Conservation (phyloP, 2,113 vertebrate genomes). For the Cyanoderma ruficeps region DNA sequence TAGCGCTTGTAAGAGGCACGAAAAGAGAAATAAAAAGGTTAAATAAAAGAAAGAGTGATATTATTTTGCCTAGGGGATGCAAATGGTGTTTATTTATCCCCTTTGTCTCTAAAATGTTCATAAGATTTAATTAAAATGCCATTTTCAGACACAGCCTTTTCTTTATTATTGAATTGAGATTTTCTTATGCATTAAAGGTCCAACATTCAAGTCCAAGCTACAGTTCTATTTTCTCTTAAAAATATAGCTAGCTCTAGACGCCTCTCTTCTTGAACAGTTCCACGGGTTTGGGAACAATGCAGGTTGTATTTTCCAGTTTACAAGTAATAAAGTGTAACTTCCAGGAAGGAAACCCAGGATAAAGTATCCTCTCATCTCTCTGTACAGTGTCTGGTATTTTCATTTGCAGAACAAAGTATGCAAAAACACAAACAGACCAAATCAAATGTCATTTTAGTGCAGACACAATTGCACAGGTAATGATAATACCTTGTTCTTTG, state of each 20-base stretch:
- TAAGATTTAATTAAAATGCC: neutral
- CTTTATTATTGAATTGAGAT: neutral
- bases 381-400: neutral
- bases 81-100: neutral
- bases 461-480: neutral
- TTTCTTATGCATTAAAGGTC: neutral
- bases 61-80: neutral
- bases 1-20: neutral
- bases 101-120: neutral
- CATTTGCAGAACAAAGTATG: neutral
- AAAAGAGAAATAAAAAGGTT: neutral
- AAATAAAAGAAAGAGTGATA: neutral
- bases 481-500: neutral
- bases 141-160: neutral
- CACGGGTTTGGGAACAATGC: neutral
- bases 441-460: neutral
- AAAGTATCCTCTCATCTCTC: neutral
- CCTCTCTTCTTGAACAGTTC: neutral
- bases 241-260: neutral
- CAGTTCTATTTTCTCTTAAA: neutral
- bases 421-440: neutral
- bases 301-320: slow-evolving; percentile 14
- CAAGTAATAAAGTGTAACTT: neutral
- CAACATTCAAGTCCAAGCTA: neutral
- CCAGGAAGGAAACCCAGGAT: neutral